Base-by-base conservation (phyloP, 2,888 invertebrate species). In the Synanthedon formicaeformis region DNA sequence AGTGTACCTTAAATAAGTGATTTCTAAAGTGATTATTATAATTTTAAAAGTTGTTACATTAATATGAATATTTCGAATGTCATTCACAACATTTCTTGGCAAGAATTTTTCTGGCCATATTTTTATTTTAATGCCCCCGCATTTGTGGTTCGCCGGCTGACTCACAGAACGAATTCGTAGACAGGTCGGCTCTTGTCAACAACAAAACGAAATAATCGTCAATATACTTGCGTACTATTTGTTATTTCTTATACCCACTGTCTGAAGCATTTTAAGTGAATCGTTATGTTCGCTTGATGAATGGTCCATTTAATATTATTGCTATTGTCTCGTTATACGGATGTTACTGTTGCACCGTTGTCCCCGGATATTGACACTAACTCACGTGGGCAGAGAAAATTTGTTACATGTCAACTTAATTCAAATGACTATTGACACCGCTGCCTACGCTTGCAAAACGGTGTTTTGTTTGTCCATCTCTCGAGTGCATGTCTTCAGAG, bases 381-480 rank as follows among this genome's bases (percentile, higher is more conserved):
- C 45, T 52, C 53, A 56, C 57, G 61, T 61, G 59, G 61, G 61
- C 56, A 56, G 60, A 34, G 48, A 13, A 57, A 57, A 53, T 60
- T 59, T 57, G 55, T 57, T 56, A 53, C 51, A 53, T 57, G 58
- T 56, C 56, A 56, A 56, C 57, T 58, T 57, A 54, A 58, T 63
- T 63, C 60, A 59, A 61, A 61, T 58, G 55, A 53, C 55, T 59
- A 58, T 60, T 61, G 59, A 60, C 58, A 59, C 56, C 56, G 56
- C 58, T 51, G 50, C 63, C 61, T 58, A 63, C 63, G 58, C 59
- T 34, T 34, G 49, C 49, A 12, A 49, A 16, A 23, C 23, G 49
- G 5, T 49, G 49, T 16, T 49, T 49, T 49, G 49, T 49, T 49
- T 49, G 16, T 49, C 18, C 34, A 34, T 34, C 34, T 34, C 34